Conservation (phyloP, 2,113 vertebrate species). For the Tupaia chinensis region DNA sequence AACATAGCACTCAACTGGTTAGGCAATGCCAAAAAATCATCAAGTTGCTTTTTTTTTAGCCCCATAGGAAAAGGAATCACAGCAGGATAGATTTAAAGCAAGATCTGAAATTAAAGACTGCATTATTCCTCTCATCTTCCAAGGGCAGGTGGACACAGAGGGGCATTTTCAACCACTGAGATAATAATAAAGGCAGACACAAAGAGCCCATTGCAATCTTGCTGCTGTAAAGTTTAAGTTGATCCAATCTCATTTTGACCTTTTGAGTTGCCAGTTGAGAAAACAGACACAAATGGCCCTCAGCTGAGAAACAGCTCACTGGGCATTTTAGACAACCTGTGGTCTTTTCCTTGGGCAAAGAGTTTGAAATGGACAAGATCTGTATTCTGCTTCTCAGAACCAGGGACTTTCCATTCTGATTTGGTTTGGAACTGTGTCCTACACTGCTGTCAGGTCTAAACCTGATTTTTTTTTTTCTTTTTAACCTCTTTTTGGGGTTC, state of each 20-base stretch:
- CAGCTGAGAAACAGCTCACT: conserved; percentile 58
- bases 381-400: not conserved
- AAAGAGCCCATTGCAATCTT: conserved; percentile 54
- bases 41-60: conserved; percentile 29
- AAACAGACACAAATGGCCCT: conserved; percentile 57
- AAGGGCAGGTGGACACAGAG: conserved; percentile 72
- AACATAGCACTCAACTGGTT: not conserved
- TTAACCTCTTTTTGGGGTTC: not conserved
- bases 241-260: conserved; percentile 68
- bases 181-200: conserved; percentile 70
- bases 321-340: not conserved
- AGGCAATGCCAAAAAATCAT: conserved; percentile 48
- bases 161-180: conserved; percentile 69
- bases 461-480: not conserved
- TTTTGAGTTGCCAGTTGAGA: conserved; percentile 75
- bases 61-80: conserved; percentile 53
- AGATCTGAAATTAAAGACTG: conserved; percentile 76
- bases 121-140: conserved; percentile 71
- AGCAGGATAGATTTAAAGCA: conserved; percentile 70
- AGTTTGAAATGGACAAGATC: conserved; percentile 21
- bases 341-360: conserved; percentile 37
- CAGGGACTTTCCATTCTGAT: not conserved
- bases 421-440: not conserved
- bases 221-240: conserved; percentile 70
- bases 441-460: not conserved